These are phyloP conservation scores for Yponomeuta cagnagella DNA, from an alignment of 2,888 invertebrate species.

Conservation along the genomic window DNA sequence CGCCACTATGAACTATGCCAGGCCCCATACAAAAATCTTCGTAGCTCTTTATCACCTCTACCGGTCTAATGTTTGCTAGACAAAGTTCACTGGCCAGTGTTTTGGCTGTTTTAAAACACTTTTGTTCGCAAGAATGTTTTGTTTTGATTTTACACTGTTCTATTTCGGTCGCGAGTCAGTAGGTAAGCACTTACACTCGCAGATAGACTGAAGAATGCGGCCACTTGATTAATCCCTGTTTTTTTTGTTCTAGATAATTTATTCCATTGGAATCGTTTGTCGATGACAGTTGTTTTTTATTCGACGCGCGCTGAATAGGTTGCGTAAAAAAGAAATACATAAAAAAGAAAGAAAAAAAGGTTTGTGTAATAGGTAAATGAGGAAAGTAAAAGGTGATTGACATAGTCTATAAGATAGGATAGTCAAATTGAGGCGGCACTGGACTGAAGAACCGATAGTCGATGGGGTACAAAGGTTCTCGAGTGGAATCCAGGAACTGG, in stretches of 20 bases:
- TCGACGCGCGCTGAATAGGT: not conserved
- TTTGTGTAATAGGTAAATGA: too few species aligned
- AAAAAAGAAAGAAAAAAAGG: too few species aligned
- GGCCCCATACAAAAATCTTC: too few species aligned
- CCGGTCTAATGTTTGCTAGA: constrained; percentile 1
- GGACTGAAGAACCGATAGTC: too few species aligned
- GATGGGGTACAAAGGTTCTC: too few species aligned
- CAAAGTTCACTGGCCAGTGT: constrained; percentile 4
- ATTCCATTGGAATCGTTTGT: not conserved
- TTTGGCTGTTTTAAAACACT: not conserved
- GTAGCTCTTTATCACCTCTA: constrained; percentile 19
- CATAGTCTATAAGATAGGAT: too few species aligned
- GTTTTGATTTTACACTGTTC: not conserved
- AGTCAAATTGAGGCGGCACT: too few species aligned
- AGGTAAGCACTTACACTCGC: not conserved
- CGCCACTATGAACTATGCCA: too few species aligned
- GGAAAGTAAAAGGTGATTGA: too few species aligned
- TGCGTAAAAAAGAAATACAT: not conserved
- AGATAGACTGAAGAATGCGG: constrained; percentile 12
- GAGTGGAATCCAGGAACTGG: too few species aligned
- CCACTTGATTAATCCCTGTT: constrained; percentile 2
- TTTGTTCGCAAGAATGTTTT: not conserved
- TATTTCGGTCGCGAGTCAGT: not conserved
- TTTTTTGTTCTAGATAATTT: not conserved
- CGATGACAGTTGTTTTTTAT: not conserved